A percentile compares a stretch with the other conserved stretches of the same genome.
Evolutionary conservation across 1,140 invertebrate genomes (phyloP).

Genomic region (Zelostemma sp.): DNA sequence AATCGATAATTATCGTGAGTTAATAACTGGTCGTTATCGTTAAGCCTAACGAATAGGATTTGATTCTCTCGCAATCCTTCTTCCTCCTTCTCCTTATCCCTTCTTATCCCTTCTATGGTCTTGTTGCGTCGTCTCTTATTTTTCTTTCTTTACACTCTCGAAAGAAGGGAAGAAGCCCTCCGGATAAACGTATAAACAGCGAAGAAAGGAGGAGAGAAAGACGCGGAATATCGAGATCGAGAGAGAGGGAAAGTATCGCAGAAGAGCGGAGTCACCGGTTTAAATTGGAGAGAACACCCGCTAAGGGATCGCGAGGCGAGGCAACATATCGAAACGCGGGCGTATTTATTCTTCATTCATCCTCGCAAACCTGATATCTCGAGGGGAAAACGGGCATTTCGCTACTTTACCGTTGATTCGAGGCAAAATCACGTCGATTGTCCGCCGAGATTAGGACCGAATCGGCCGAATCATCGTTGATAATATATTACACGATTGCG

Average conservation of each 20-base stretch:
- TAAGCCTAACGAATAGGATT: constrained; percentile 53
- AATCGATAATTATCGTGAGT: constrained; percentile 64
- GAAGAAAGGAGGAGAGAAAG: constrained; percentile 22
- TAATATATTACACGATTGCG: too few species aligned
- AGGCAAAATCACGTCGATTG: too few species aligned
- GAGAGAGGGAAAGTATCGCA: constrained; percentile 26
- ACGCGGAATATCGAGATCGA: neutral
- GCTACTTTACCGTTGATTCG: too few species aligned
- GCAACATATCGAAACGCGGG: constrained; percentile 42
- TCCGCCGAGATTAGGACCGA: too few species aligned
- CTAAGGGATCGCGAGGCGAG: constrained; percentile 53
- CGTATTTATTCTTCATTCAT: constrained; percentile 28
- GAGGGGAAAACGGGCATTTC: too few species aligned
- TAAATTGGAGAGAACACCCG: constrained; percentile 67
- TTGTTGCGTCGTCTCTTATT: constrained; percentile 42
- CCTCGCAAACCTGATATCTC: constrained; percentile 35
- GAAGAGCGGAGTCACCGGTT: constrained; percentile 67
- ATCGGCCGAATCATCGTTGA: too few species aligned
- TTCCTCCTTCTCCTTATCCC: constrained; percentile 7
- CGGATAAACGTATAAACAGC: constrained; percentile 41
- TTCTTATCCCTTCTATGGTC: constrained; percentile 27
- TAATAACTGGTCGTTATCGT: constrained; percentile 65
- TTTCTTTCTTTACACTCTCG: constrained; percentile 39
- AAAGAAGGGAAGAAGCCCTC: constrained; percentile 39
- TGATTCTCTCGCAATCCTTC: constrained; percentile 27